Conservation (phyloP, 2,888 invertebrate species). For the Meloe dianella region DNA sequence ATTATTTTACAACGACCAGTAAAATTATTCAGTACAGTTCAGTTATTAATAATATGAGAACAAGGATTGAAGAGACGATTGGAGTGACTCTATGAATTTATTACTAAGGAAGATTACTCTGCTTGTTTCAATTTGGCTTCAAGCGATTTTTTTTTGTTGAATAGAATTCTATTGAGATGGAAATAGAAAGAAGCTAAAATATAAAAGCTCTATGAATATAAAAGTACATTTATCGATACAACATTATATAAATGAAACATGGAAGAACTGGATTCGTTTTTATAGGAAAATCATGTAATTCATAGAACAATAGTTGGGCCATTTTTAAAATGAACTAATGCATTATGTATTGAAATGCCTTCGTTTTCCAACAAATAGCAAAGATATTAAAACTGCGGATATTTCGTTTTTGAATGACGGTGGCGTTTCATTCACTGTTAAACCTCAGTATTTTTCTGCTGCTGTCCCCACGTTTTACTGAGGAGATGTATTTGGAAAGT, state of each 20-base stretch:
- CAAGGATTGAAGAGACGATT: neutral
- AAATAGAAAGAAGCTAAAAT: neutral
- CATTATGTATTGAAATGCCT: neutral
- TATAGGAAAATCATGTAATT: neutral
- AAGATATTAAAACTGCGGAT: too few relatives aligned
- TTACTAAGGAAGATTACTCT: neutral
- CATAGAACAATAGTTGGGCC: neutral
- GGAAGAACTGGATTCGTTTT: neutral
- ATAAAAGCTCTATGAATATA: neutral
- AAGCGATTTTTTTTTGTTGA: constrained; percentile 4
- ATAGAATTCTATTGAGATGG: constrained; percentile 1
- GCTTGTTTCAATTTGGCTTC: constrained; percentile 3
- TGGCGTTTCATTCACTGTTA: too few relatives aligned
- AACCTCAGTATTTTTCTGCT: too few relatives aligned
- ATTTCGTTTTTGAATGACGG: too few relatives aligned
- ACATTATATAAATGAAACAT: neutral
- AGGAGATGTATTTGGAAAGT: too few relatives aligned
- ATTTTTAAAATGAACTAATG: neutral
- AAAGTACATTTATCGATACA: constrained; percentile 3
- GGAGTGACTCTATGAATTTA: constrained; percentile 3
- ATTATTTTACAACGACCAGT: neutral
- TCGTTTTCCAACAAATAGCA: neutral
- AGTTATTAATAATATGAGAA: constrained; percentile 8
- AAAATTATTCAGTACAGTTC: constrained; percentile 15
- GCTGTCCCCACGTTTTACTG: too few relatives aligned